phyloP scores from a whole-genome alignment of 2,797 vertebrate genomes.

The Malurus leucopterus region DNA sequence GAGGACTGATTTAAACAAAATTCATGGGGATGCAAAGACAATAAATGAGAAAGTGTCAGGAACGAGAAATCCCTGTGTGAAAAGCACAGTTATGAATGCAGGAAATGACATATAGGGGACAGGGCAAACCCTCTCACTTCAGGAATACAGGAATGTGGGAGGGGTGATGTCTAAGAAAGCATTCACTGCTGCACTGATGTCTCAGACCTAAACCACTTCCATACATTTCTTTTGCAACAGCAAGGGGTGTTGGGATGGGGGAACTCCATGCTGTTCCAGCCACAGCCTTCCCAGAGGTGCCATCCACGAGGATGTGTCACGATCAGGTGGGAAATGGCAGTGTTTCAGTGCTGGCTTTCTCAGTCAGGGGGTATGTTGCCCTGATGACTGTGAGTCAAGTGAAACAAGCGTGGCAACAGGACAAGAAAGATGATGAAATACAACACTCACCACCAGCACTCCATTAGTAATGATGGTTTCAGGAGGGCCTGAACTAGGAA shows the following conservation, averaged over 20 bases:
- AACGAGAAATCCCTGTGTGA: not conserved
- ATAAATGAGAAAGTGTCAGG: not conserved
- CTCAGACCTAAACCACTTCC: not conserved
- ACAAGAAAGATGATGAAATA: constrained; percentile 7
- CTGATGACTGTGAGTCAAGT: not conserved
- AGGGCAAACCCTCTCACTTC: not conserved
- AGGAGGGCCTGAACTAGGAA: constrained; percentile 71
- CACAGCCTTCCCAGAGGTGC: not conserved
- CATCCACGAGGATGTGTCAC: not conserved
- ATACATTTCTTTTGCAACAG: not conserved
- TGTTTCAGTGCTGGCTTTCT: not conserved
- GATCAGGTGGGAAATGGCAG: not conserved
- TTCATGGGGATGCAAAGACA: not conserved
- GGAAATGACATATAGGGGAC: rapidly evolving
- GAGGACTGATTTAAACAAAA: not conserved
- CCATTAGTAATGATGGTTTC: constrained; percentile 80
- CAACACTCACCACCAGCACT: constrained; percentile 79
- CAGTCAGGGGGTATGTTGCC: not conserved
- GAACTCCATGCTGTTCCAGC: not conserved
- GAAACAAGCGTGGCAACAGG: not conserved
- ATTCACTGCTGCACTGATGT: not conserved
- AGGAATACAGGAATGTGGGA: not conserved
- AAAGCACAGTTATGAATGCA: not conserved
- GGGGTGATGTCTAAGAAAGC: not conserved
- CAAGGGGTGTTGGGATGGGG: not conserved